Evolutionary conservation across 2,113 vertebrate species (phyloP), one percentile per base, ranked within the genome.

Genomic region (Sminthopsis crassicaudata): DNA sequence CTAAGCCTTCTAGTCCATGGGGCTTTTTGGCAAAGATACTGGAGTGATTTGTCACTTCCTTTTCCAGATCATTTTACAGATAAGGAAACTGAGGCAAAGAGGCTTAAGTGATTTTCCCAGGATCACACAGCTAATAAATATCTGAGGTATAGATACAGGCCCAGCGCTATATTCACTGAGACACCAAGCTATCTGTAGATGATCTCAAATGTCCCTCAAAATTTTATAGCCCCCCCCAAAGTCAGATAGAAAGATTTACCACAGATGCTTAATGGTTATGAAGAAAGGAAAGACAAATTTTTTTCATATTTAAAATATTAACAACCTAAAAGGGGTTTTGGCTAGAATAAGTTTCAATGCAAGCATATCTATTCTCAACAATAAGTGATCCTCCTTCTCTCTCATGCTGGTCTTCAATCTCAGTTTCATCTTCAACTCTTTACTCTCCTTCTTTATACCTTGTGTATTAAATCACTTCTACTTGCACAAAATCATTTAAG

Each of bases 211-310:
- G 23, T 84, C 6, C 1, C 7, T 84, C 42, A 84, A 42, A 95
- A 94, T 48, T 94, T 52, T 22, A 24, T 36, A 93, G 54, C 42
- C 52, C 46, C 46, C 46, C 91, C 50, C 36, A 92, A 60, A 60
- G 14, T 95, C 91, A 95, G 91, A 97, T 97, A 95, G 92, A 95
- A 95, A 97, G 54, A 90, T 96, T 96, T 95, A 91, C 97, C 96
- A 96, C 22, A 91, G 94, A 91, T 53, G 90, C 42, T 89, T 93
- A 95, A 91, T 90, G 53, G 92, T 94, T 94, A 93, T 91, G 94
- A 95, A 96, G 89, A 91, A 93, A 97, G 95, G 0, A 92, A 95
- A 92, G 60, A 84, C 67, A 53, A 53, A 97, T 96, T 94, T 96
- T 91, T 90, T 95, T 54, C 60, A 36, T n/a, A 95, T 93, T 90